Evolutionary conservation across 2,113 vertebrate species (phyloP), one percentile per base, ranked within the genome.

Genomic region (Gila orcuttii): DNA sequence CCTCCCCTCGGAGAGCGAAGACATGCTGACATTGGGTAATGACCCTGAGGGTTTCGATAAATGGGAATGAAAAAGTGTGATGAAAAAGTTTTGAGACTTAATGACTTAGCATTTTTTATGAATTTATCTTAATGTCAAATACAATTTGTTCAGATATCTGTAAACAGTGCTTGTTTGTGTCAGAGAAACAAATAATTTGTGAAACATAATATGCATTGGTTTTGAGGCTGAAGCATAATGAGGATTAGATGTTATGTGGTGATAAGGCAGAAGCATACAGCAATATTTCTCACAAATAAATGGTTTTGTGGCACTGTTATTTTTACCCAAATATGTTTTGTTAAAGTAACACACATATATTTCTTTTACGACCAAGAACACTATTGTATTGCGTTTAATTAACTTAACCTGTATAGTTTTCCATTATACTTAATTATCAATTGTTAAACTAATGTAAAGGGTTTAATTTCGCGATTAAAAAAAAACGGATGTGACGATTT

Each of bases 201-300:
- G 8, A 45, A 45, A 28, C 78, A 25, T 45, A 79, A 45, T 10
- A 36, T 45, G 4, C 4, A 64, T 80, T 45, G 39, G 39, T 66
- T 64, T 60, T 21, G 79, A 80, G 8, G 78, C 59, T 64, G n/a
- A 80, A 80, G n/a, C 39, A 45, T 80, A 80, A 80, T 80, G 59
- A 45, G 78, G 36, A 80, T 64, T 80, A 31, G 78, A 64, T 80
- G 59, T 45, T 64, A 47, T 47, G 42, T 79, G 55, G 21, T 8
- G 39, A 64, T 64, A 57, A 33, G 28, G 9, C 50, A 33, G 9
- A 78, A 36, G 12, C 75, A 57, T 21, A 45, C 12, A 25, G 55
- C 36, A 42, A 28, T 80, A 11, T 10, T 79, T 80, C 7, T 64
- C 3, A 25, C 0, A 64, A 21, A 9, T 4, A 28, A 28, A 28